phyloP scores from a whole-genome alignment of 1,140 invertebrate species.

The Anagrus nilaparvatae region DNA sequence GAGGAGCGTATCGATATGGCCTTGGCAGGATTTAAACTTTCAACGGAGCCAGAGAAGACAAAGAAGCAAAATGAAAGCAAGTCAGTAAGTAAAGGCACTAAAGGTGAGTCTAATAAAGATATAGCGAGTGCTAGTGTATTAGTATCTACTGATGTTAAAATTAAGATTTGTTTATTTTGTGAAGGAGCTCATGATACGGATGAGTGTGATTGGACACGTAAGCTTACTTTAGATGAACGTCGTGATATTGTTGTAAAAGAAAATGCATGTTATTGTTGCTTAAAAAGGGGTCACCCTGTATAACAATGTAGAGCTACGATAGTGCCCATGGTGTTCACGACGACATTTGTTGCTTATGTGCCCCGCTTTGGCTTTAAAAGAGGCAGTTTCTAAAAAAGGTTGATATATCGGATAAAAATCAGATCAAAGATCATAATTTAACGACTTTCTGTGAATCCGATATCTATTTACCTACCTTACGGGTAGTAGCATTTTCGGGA shows the following conservation, averaged over 20 bases:
- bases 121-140: background rate
- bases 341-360: conserved; percentile 1
- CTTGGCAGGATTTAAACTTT: background rate
- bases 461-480: too few relatives aligned
- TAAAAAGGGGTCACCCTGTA: conserved; percentile 8
- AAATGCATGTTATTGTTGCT: conserved; percentile 14
- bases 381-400: too few relatives aligned
- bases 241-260: conserved; percentile 11
- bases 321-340: conserved; percentile 9
- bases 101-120: too few relatives aligned
- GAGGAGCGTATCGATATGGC: conserved; percentile 19
- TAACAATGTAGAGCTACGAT: conserved; percentile 7
- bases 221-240: conserved; percentile 8
- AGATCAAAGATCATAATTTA: too few relatives aligned
- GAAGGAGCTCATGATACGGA: too few relatives aligned
- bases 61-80: background rate
- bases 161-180: background rate
- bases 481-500: too few relatives aligned
- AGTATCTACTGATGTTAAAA: background rate
- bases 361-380: too few relatives aligned
- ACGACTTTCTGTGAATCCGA: too few relatives aligned
- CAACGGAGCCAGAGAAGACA: conserved; percentile 4
- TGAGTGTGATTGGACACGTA: conserved; percentile 12
- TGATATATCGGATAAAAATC: too few relatives aligned
- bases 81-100: background rate